A percentile compares a stretch with the other conserved stretches of the same genome.
These are phyloP conservation scores for Pithys albifrons DNA, from an alignment of 2,113 vertebrate genomes.

Conservation along the genomic window DNA sequence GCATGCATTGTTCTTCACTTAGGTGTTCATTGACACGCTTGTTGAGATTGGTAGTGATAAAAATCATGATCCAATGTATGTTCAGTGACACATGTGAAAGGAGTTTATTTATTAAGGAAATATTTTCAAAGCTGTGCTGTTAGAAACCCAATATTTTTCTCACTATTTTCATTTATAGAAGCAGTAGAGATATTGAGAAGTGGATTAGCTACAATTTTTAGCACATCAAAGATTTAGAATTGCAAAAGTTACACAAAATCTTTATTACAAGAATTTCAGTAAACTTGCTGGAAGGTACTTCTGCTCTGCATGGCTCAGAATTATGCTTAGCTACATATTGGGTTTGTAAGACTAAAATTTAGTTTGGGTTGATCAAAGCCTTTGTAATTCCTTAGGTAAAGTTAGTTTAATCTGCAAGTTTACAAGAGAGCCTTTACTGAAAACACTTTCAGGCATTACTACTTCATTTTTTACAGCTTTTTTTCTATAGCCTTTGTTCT, in stretches of 20 bases:
- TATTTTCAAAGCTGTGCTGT: background rate
- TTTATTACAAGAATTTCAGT: background rate
- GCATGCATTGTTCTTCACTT: background rate
- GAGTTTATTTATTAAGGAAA: background rate
- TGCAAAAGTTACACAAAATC: background rate
- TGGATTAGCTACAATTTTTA: background rate
- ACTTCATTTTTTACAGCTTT: background rate
- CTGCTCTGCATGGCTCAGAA: fast-evolving
- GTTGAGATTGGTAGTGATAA: background rate
- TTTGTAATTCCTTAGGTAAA: background rate
- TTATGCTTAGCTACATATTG: background rate
- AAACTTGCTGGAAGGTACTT: background rate
- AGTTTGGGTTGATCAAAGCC: background rate
- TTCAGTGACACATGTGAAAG: background rate
- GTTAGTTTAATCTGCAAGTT: background rate
- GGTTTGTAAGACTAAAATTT: background rate
- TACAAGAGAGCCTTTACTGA: background rate
- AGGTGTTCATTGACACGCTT: background rate
- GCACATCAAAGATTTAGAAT: background rate
- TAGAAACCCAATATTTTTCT: background rate
- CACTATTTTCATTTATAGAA: background rate
- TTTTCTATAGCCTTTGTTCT: background rate
- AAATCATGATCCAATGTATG: background rate
- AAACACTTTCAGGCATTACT: background rate
- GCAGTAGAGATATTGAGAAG: background rate